Percentiles rank a stretch among this genome's conserved stretches.
These are phyloP conservation scores for Apomyelois bistriatella DNA, from an alignment of 2,888 invertebrate genomes.

Conservation along the genomic window DNA sequence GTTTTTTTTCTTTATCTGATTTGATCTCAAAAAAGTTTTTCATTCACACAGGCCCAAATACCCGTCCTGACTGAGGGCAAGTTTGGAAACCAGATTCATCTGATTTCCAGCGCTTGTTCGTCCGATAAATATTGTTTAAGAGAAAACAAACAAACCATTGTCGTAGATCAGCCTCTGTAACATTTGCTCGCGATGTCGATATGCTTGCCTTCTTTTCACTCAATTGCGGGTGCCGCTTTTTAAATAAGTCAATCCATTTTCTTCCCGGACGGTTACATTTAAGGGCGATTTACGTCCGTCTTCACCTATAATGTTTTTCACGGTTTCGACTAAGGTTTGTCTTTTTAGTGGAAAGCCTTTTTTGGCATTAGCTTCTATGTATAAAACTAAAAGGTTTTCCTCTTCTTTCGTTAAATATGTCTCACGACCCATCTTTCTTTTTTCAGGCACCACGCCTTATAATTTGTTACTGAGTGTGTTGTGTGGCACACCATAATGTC, in stretches of 20 bases:
- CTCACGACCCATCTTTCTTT: slow-evolving; percentile 25
- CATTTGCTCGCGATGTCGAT: slow-evolving; percentile 18
- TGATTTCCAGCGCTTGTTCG: slow-evolving; percentile 21
- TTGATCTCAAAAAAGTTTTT: slow-evolving; percentile 19
- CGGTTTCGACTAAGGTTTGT: slow-evolving; percentile 15
- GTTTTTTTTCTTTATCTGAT: slow-evolving; percentile 19
- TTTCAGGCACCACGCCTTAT: slow-evolving; percentile 21
- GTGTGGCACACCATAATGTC: slow-evolving; percentile 17
- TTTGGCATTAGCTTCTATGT: slow-evolving; percentile 18
- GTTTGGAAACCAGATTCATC: slow-evolving; percentile 23
- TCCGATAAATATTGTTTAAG: slow-evolving; percentile 21
- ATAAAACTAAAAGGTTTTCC: slow-evolving; percentile 17
- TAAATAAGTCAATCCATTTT: slow-evolving; percentile 20
- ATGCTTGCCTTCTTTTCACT: slow-evolving; percentile 19
- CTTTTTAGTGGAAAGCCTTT: slow-evolving; percentile 19
- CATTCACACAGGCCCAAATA: slow-evolving; percentile 18
- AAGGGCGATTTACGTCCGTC: slow-evolving; percentile 19
- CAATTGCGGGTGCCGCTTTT: slow-evolving; percentile 20
- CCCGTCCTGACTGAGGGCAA: slow-evolving; percentile 19
- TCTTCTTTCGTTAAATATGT: slow-evolving; percentile 22
- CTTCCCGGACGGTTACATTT: slow-evolving; percentile 18
- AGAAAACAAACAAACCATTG: slow-evolving; percentile 20
- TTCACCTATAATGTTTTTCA: slow-evolving; percentile 19
- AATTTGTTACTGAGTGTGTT: slow-evolving; percentile 26
- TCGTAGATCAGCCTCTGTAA: slow-evolving; percentile 22